Base-by-base conservation (phyloP, 2,888 invertebrate genomes). In the Ichneumoninae sp. region DNA sequence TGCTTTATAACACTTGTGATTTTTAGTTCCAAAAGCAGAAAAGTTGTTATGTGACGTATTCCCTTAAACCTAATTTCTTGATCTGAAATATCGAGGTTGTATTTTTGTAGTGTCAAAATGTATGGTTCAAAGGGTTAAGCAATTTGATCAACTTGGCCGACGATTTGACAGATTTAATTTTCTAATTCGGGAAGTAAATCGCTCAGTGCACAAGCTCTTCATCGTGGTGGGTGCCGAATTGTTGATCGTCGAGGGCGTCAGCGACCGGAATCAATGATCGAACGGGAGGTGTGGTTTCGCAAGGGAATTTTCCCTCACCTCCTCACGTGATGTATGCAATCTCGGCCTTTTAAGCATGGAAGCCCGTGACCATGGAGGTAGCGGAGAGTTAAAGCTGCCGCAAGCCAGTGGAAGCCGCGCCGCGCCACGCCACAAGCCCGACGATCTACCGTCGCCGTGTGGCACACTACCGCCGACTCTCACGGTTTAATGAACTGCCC, bases 321-420 rank as follows among this genome's bases (percentile, higher is more conserved):
- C n/a, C 62, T 40, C 74, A 6, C 33, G 33, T 36, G 40, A 40
- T 72, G 16, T 22, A 54, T 60, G 60, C 77, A 74, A 78, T 82
- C 72, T 72, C 50, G 33, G 40, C 65, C 47, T 66, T 33, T 47
- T 57, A 71, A 70, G 70, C 65, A 47, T 68, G 71, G 54, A 71
- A 76, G 82, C 50, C 30, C 30, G 54, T 66, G 57, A 80, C 68
- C 44, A 60, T 80, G 60, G 60, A 68, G 60, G 40, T 44, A 68
- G 54, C 26, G 44, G 6, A 62, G 60, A 62, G 30, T 36, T 80
- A 80, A 79, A 79, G 62, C 83, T 62, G 54, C 79, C 79, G 44
- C 83, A 80, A 69, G 75, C 74, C 70, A 69, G 69, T 62, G 80
- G 69, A 62, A 69, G 70, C 83, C 80, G 52, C 83, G 70, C 69